Conservation (phyloP, 1,140 invertebrate genomes). For the Trichomalopsis sarcophagae region DNA sequence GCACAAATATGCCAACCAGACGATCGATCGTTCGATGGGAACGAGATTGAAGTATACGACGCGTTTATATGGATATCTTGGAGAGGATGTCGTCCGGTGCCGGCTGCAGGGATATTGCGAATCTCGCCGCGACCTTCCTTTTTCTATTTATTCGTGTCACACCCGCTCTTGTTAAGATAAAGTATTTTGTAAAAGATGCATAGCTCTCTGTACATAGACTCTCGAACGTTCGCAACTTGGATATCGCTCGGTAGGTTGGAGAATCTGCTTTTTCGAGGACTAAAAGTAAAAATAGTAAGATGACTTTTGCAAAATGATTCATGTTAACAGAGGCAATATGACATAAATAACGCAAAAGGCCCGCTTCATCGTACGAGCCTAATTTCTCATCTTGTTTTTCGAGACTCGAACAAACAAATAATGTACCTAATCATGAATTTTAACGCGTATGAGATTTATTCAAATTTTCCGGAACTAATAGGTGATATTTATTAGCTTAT, state of each 20-base stretch:
- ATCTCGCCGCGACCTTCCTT: not conserved
- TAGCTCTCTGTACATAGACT: no score
- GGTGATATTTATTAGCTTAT: constrained; percentile 47
- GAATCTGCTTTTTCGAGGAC: not conserved
- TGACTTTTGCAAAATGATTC: not conserved
- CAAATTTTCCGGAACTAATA: constrained; percentile 40
- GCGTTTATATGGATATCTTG: constrained; percentile 7
- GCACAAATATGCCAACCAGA: not conserved
- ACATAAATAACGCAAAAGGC: constrained; percentile 2
- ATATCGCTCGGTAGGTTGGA: not conserved
- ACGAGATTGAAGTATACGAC: not conserved
- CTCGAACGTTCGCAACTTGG: no score
- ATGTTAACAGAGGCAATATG: not conserved
- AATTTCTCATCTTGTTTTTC: not conserved
- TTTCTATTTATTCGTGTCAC: not conserved
- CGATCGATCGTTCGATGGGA: constrained; percentile 18
- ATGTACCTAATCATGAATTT: not conserved
- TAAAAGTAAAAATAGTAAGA: not conserved
- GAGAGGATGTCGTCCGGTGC: not conserved
- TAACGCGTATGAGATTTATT: constrained; percentile 27
- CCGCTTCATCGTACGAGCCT: not conserved
- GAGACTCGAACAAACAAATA: not conserved
- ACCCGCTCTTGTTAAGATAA: not conserved
- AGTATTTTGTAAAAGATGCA: not conserved
- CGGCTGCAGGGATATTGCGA: not conserved